Base-by-base conservation (phyloP, 1,140 invertebrate genomes). In the Glossosoma conforme region DNA sequence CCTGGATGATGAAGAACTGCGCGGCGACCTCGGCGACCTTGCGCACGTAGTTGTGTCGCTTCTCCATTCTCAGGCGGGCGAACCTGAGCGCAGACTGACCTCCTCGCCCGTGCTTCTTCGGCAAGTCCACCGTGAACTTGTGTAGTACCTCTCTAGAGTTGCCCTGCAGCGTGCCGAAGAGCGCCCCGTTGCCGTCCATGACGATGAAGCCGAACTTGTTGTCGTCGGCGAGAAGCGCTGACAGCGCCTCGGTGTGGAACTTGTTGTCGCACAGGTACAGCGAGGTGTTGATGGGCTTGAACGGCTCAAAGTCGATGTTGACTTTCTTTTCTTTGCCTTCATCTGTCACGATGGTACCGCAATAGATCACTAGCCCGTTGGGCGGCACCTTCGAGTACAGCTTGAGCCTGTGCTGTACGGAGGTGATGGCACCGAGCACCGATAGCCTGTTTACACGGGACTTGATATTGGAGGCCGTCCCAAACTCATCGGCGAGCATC, bases 261-360 rank as follows among this genome's bases (percentile, higher is more conserved):
- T 99, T 99, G 75, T 99, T 99, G 79, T 99, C 97, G 75, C 97
- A 99, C 50, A 99, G 80, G 75, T 99, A 99, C 8, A 99, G 77
- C 15, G 97, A 99, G 44, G 97, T 99, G 77, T 99, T 99, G 66
- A 99, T 98, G 52, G 97, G 95, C 75, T 98, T 97, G 74, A 99
- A 99, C 38, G 97, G 97, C 76, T 99, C 97, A 78, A 99, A 99
- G 79, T 99, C 97, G 63, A 99, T 99, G 76, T 99, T 99, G 2
- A 99, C 97, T 81, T 99, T 99, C 76, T 99, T 99, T 69, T 99
- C 97, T 74, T 99, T 99, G 19, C 97, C 97, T 78, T 99, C 97
- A 68, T 99, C 97, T 11, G 97, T 99, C 22, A 99, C 93, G 67
- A 99, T 99, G 25, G 97, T 99, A 56, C 97, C 97, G 76, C 97